Conservation (phyloP, 2,113 vertebrate genomes). For the Cinclus cinclus region DNA sequence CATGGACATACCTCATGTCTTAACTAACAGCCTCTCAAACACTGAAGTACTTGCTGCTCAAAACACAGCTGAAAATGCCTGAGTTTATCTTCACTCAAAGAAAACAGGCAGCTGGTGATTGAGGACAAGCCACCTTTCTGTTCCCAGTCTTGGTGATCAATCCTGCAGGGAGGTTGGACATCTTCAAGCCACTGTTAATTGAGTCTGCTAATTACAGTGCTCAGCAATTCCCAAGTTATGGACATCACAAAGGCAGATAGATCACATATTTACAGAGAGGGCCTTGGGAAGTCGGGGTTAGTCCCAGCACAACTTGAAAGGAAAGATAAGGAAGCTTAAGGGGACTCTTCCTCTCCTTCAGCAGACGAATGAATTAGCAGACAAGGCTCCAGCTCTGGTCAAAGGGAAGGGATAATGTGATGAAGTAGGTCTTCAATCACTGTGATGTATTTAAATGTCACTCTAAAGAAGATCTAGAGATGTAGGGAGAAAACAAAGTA, state of each 20-base stretch:
- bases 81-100: background rate
- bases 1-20: background rate
- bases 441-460: constrained; percentile 33
- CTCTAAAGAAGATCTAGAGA: background rate
- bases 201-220: background rate
- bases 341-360: constrained; percentile 18
- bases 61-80: background rate
- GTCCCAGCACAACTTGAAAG: constrained; percentile 30
- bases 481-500: constrained; percentile 10
- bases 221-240: background rate
- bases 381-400: constrained; percentile 49
- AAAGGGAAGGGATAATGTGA: constrained; percentile 47
- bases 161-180: background rate
- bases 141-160: background rate
- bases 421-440: constrained; percentile 53
- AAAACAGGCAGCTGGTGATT: background rate
- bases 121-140: background rate
- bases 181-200: background rate
- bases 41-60: background rate
- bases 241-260: background rate
- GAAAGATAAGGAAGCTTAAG: constrained; percentile 59
- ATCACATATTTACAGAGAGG: background rate
- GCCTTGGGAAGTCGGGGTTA: constrained; percentile 1
- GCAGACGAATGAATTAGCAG: constrained; percentile 35
- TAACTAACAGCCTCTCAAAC: background rate